Conservation (phyloP, 2,113 vertebrate genomes). For the Catagonus wagneri region DNA sequence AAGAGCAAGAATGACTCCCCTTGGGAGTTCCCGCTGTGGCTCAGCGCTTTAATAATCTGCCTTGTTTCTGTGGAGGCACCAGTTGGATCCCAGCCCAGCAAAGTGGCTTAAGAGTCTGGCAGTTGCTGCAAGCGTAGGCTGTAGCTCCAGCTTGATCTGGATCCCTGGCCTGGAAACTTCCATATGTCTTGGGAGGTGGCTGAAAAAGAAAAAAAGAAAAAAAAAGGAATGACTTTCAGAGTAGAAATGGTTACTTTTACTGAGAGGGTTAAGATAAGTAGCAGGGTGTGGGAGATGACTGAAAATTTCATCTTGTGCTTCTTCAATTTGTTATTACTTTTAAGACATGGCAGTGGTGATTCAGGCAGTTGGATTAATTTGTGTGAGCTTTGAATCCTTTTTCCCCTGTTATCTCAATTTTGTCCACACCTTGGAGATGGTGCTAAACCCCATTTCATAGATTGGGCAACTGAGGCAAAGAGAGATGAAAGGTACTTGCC, state of each 20-base stretch:
- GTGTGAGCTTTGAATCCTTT: conserved; percentile 17
- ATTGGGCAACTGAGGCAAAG: background rate
- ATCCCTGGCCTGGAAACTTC: too few species aligned
- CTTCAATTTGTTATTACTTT: conserved; percentile 18
- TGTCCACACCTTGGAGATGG: background rate
- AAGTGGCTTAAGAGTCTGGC: too few species aligned
- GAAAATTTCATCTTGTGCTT: background rate
- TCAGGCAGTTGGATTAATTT: background rate
- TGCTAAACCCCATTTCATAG: background rate
- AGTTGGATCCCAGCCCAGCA: too few species aligned
- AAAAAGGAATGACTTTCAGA: background rate
- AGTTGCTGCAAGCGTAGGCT: too few species aligned
- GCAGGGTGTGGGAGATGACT: background rate
- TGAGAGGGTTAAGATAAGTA: background rate
- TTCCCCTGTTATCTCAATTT: background rate
- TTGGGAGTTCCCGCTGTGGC: too few species aligned
- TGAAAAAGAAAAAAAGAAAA: too few species aligned
- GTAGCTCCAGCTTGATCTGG: too few species aligned
- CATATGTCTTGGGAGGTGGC: too few species aligned
- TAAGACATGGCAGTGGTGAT: background rate
- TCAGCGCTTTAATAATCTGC: too few species aligned
- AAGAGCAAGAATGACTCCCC: background rate
- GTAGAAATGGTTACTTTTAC: background rate
- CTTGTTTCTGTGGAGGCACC: too few species aligned
- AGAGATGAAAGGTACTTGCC: background rate